Base-by-base conservation (phyloP, 2,888 invertebrate species). In the Pyralis farinalis region DNA sequence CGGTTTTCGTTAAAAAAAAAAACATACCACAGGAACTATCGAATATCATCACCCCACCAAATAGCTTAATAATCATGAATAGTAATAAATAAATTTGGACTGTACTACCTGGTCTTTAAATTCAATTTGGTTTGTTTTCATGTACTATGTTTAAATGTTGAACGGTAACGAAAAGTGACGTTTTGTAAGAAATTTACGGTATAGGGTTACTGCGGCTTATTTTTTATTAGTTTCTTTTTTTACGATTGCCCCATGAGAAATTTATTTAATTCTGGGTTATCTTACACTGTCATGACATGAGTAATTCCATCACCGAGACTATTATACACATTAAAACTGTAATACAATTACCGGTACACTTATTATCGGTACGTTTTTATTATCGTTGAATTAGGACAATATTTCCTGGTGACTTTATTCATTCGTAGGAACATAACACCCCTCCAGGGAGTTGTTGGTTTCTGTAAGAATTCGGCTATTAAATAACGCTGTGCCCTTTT, bases 1-100 rank as follows among this genome's bases (percentile, higher is more conserved):
- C 56, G 16, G 16, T 64, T 58, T 54, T 57, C 48, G 30, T 44
- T 47, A 44, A 51, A 43, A 63, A 75, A 71, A 69, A 63, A 62
- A 62, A 63, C n/a, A n/a, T n/a, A n/a, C 58, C 67, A 66, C 58
- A 47, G 51, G 47, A 64, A 64, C 70, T 75, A 76, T 84, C 68
- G 46, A 39, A 59, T 84, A 78, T 62, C 83, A 68, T 48, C 51
- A 51, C 62, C n/a, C 41, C 68, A 65, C 60, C 56, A 64, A 68
- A 72, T 71, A 68, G 61, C 65, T 77, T 69, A 64, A 73, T 74
- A 71, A 69, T 43, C 20, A 47, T 39, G 30, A 12, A 1, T 16
- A 7, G 1, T 7, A 1, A 16, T 42, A 45, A 20, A 28, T 7
- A 1, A 68, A 56, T 57, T 37, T 48, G 1, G 55, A 46, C 54